Base-by-base conservation (phyloP, 2,888 invertebrate species). In the Theretra japonica region DNA sequence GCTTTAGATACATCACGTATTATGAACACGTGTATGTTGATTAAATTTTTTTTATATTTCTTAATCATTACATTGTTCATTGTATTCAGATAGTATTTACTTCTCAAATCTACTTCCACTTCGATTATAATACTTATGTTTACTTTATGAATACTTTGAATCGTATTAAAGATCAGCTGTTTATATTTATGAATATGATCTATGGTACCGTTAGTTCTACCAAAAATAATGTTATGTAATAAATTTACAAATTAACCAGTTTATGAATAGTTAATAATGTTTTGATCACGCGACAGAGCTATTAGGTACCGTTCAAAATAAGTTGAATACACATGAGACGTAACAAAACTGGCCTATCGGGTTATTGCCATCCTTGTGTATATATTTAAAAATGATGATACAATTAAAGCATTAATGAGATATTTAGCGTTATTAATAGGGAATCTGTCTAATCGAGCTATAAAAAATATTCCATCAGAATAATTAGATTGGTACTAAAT, bases 201-300 rank as follows among this genome's bases (percentile, higher is more conserved):
- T 19, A 33, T 30, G 30, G 4, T 62, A 33, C 21, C 33, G 62
- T 41, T 62, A 62, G 7, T 2, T 25, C 50, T 6, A 53, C 11
- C 15, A 25, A 41, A 62, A 33, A 28, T 28, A n/a, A 41, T 62
- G 15, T 62, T 62, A 62, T 21, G 21, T 62, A 62, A 62, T 62
- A 62, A 33, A 62, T n/a, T n/a, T 11, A 59, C 28, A 28, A 19
- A 59, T 33, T 30, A 30, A 59, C 19, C 19, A 59, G 7, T 7
- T 33, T 62, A 41, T 33, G 33, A 62, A 62, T 62, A 62, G 41
- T 23, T 21, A 41, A 62, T 11, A 4, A 41, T 62, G 62, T 62
- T 62, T 62, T 62, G 62, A 21, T 62, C 62, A 62, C 62, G 62
- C 41, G 62, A 62, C 41, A 21, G 11, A 25, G 17, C 6, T n/a